Evolutionary conservation across 2,797 vertebrate genomes (phyloP).

Genomic region (Clarias pachynema): DNA sequence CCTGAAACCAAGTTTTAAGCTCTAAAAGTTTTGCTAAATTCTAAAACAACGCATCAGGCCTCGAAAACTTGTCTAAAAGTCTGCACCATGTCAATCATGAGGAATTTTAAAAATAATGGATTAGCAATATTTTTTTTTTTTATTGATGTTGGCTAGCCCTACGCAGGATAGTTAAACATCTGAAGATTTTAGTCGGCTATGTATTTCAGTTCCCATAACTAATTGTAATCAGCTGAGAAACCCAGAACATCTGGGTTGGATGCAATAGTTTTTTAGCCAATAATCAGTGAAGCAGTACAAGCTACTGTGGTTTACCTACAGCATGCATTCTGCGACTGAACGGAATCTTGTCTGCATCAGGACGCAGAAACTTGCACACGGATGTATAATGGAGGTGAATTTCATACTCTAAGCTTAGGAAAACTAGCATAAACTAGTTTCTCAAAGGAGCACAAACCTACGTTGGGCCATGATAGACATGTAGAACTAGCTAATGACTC

Average conservation of each 20-base stretch:
- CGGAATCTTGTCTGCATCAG: background rate
- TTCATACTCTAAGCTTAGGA: background rate
- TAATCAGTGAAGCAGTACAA: no score
- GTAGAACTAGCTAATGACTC: conserved; percentile 1
- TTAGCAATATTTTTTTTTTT: background rate
- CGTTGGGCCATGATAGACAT: background rate
- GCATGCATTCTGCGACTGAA: no score
- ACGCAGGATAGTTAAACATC: background rate
- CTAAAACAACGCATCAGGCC: background rate
- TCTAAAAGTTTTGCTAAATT: background rate
- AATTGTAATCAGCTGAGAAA: background rate
- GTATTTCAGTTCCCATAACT: background rate
- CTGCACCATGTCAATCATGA: background rate
- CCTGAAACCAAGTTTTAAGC: background rate
- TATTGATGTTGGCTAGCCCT: background rate
- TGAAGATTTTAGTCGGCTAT: background rate
- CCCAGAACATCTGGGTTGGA: background rate
- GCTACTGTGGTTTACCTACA: background rate
- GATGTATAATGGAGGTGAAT: background rate
- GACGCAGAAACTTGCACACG: background rate
- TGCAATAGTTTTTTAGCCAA: background rate
- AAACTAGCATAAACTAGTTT: background rate
- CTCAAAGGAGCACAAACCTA: background rate
- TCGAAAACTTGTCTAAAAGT: background rate
- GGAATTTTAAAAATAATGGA: background rate